Evolutionary conservation across 64 coral and sea anemone genomes (phyloP), one percentile per base, ranked within the genome.

Genomic region (Montipora efflorescens): DNA sequence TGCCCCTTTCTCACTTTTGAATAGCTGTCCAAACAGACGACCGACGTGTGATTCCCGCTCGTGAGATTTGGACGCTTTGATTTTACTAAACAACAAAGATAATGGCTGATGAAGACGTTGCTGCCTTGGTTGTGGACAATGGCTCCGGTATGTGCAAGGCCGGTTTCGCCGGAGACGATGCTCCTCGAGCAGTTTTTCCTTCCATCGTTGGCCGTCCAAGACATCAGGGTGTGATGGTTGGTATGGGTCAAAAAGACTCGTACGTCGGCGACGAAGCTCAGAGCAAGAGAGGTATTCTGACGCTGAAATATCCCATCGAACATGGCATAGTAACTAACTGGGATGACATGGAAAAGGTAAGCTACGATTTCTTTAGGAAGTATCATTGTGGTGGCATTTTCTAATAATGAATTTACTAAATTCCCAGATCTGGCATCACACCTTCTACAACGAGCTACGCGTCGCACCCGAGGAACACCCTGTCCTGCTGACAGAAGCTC

Each of bases 71-170:
- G 74, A 76, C 15, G 46, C 28, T 78, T 52, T 19, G 47, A 49
- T 78, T 78, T 19, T 18, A 78, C 18, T 1, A 19, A 49, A 78
- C 0, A 78, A 8, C 22, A 46, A 47, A 36, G 25, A 78, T n/a
- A 78, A 97, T 97, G 95, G 95, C 92, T 48, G 95, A 97, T 79
- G 95, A 96, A 46, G 92, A 97, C 73, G 95, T 97, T 92, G 95
- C 95, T 58, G 95, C 95, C 22, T 94, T 97, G 92, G 95, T 97
- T n/a, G 87, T 97, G 61, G 95, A 97, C 78, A 97, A 97, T 97
- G 95, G 95, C 76, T 97, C 95, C 28, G 95, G 95, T 97, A 97
- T 97, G 95, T 97, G 95, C 89, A 97, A 97, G 28, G 95, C 95
- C 23, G 95, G 95, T 94, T 97, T 97, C 85, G 95, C 95, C 16